These are phyloP conservation scores for Danio kyathit DNA, from an alignment of 2,797 vertebrate genomes.

Conservation along the genomic window DNA sequence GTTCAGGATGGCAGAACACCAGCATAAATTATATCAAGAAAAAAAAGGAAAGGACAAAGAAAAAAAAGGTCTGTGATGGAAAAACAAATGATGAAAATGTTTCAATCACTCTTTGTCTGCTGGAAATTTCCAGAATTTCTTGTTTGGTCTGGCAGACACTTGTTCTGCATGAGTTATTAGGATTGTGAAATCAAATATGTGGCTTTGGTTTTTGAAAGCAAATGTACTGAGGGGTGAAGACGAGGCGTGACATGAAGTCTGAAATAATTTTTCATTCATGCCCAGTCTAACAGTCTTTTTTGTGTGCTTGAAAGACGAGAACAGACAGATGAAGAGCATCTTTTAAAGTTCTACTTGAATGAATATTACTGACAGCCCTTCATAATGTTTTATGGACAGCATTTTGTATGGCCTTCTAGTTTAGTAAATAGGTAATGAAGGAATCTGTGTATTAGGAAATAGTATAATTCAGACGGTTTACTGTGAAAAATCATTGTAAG, in stretches of 20 bases:
- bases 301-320: conserved; percentile 11
- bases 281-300: conserved; percentile 16
- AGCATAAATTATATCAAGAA: conserved; percentile 3
- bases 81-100: conserved; percentile 23
- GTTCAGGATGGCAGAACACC: conserved; percentile 18
- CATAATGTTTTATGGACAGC: not conserved
- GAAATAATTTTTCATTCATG: conserved; percentile 16
- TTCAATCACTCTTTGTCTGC: conserved; percentile 10
- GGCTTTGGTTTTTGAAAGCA: not conserved
- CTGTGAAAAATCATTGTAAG: not conserved
- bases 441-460: not conserved
- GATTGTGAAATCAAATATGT: conserved; percentile 11
- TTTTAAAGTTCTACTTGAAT: conserved; percentile 8
- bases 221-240: conserved; percentile 17
- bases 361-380: not conserved
- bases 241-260: conserved; percentile 10
- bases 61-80: not conserved
- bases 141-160: conserved; percentile 1
- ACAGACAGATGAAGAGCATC: conserved; percentile 5
- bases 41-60: not conserved
- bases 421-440: not conserved
- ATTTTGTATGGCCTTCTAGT: not conserved
- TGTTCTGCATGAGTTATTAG: conserved; percentile 18
- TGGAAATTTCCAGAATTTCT: conserved; percentile 6
- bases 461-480: not conserved